phyloP scores from a whole-genome alignment of 1,140 invertebrate genomes.

The Cataglyphis hispanica region DNA sequence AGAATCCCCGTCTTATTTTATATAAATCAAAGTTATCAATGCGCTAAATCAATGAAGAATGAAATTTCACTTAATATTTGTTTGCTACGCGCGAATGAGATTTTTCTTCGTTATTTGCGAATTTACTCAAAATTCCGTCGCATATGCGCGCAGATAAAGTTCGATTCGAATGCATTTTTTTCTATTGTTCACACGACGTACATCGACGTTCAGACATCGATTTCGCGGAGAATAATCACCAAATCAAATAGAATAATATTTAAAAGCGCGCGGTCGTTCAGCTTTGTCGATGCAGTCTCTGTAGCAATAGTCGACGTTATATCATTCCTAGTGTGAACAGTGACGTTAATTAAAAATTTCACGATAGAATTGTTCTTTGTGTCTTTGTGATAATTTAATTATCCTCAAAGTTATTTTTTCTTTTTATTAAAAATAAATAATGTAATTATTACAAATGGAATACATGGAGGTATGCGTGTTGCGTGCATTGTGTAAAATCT shows the following conservation, averaged over 20 bases:
- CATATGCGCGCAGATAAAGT: slow-evolving; percentile 19
- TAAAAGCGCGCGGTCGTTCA: neutral
- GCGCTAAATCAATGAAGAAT: neutral
- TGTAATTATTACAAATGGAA: too few species aligned
- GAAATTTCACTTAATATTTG: neutral
- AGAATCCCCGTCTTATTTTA: neutral
- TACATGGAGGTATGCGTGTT: too few species aligned
- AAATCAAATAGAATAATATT: slow-evolving; percentile 50
- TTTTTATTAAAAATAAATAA: neutral
- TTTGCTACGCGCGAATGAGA: neutral
- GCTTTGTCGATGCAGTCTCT: slow-evolving; percentile 5
- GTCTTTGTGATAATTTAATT: neutral
- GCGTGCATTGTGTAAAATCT: neutral
- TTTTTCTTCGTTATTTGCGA: slow-evolving; percentile 31
- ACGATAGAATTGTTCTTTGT: neutral
- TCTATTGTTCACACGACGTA: slow-evolving; percentile 11
- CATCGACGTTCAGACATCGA: too few species aligned
- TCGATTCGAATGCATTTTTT: slow-evolving; percentile 40
- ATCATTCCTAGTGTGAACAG: slow-evolving; percentile 9
- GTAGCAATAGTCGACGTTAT: slow-evolving; percentile 14
- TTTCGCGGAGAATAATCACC: slow-evolving; percentile 23
- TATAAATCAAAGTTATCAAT: neutral
- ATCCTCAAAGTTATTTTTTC: neutral
- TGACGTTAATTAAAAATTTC: slow-evolving; percentile 42
- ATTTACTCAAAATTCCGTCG: neutral